These are phyloP conservation scores for Notodonta ziczac DNA, from an alignment of 2,888 invertebrate species.

Conservation along the genomic window DNA sequence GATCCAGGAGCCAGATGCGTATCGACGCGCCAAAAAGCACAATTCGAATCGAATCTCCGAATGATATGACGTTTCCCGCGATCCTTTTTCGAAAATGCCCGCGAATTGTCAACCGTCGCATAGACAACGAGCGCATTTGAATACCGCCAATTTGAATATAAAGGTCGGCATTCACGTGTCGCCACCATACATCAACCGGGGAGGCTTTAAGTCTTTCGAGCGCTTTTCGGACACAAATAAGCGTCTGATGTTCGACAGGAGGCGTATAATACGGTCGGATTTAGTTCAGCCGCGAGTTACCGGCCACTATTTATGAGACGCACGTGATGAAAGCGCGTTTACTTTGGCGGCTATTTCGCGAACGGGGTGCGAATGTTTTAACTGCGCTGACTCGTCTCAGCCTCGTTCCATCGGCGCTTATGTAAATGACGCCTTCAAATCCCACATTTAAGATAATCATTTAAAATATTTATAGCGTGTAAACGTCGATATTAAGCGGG, in stretches of 20 bases:
- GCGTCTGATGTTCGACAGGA: slow-evolving; percentile 74
- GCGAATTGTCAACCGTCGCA: slow-evolving; percentile 80
- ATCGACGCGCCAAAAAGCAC: slow-evolving; percentile 76
- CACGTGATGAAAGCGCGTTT: slow-evolving; percentile 54
- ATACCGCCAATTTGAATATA: slow-evolving; percentile 82
- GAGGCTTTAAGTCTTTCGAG: slow-evolving; percentile 80
- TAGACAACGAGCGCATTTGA: slow-evolving; percentile 80
- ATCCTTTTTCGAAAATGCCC: slow-evolving; percentile 78
- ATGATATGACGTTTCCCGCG: slow-evolving; percentile 78
- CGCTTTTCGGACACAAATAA: slow-evolving; percentile 83
- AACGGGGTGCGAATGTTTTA: slow-evolving; percentile 61
- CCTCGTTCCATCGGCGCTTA: slow-evolving; percentile 46
- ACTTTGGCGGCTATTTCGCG: slow-evolving; percentile 55
- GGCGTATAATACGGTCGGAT: slow-evolving; percentile 67
- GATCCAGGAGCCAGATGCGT: slow-evolving; percentile 75
- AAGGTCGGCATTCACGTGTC: slow-evolving; percentile 80
- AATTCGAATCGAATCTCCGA: slow-evolving; percentile 56
- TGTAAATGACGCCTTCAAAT: slow-evolving; percentile 65
- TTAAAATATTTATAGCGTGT: slow-evolving; percentile 79
- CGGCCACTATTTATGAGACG: slow-evolving; percentile 54
- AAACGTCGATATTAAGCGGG: slow-evolving; percentile 75
- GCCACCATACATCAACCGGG: slow-evolving; percentile 77
- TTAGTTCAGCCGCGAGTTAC: slow-evolving; percentile 46
- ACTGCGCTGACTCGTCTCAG: slow-evolving; percentile 44
- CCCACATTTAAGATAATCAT: slow-evolving; percentile 70